Conservation (phyloP, 2,797 vertebrate species). For the Coluber constrictor region DNA sequence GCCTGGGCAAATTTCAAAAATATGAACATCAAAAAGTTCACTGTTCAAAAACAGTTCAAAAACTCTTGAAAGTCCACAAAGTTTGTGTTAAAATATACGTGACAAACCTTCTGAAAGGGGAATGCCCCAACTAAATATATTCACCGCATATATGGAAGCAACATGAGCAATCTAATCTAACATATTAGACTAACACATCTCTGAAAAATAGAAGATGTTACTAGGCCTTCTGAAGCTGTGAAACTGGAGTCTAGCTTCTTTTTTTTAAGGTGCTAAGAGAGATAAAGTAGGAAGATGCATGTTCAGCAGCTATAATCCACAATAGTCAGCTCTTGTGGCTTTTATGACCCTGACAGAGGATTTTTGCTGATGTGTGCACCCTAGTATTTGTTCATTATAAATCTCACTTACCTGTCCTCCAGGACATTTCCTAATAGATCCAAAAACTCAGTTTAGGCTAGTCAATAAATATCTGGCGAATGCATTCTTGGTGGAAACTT, state of each 20-base stretch:
- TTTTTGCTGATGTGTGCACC: neutral
- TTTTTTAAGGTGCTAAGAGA: neutral
- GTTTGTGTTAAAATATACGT: neutral
- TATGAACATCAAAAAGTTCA: neutral
- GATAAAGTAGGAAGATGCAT: neutral
- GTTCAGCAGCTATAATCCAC: neutral
- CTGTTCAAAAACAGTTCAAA: neutral
- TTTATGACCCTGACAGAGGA: neutral
- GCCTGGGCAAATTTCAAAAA: neutral
- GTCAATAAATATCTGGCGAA: neutral
- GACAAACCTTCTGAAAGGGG: neutral
- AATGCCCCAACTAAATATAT: neutral
- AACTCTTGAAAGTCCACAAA: neutral
- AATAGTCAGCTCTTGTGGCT: neutral
- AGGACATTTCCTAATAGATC: neutral
- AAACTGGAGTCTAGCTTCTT: neutral
- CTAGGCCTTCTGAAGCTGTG: neutral
- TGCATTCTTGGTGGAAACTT: neutral
- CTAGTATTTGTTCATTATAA: neutral
- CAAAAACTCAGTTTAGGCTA: neutral
- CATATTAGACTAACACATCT: neutral
- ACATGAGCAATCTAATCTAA: neutral
- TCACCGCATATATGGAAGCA: neutral
- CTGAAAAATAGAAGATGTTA: neutral
- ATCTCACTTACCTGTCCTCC: neutral